Conservation (phyloP, 2,888 invertebrate species). For the Drosophila pullipes region DNA sequence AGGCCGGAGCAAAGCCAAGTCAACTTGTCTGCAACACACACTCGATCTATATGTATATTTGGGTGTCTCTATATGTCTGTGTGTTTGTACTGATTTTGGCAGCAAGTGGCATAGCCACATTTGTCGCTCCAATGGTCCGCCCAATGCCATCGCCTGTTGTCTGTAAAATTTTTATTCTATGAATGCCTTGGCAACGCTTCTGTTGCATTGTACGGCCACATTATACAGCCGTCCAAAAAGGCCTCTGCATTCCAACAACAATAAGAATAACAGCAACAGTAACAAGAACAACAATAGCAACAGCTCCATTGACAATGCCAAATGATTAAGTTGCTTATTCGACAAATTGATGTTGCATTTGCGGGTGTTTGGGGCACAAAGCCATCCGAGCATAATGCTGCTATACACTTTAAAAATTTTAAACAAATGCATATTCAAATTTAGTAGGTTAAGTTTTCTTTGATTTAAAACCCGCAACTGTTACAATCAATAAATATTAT, state of each 20-base stretch:
- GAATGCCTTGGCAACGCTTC: conserved; percentile 66
- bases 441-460: background rate
- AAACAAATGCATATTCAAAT: background rate
- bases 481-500: background rate
- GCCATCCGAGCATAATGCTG: background rate
- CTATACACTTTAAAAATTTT: background rate
- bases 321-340: conserved; percentile 82
- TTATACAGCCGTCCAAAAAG: conserved; percentile 23
- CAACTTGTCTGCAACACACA: conserved; percentile 34
- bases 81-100: conserved; percentile 69
- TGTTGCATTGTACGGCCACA: conserved; percentile 27
- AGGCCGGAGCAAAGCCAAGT: conserved; percentile 47
- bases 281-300: conserved; percentile 25
- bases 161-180: conserved; percentile 75
- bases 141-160: conserved; percentile 31
- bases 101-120: conserved; percentile 79
- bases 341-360: conserved; percentile 75
- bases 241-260: conserved; percentile 6
- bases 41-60: background rate
- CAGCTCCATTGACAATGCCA: conserved; percentile 63
- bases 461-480: too few relatives aligned
- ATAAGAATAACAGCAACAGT: conserved; percentile 15
- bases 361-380: conserved; percentile 19
- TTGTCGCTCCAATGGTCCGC: conserved; percentile 68
- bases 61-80: conserved; percentile 8